Conservation (phyloP, 2,113 vertebrate genomes). For the Cichladusa arquata region DNA sequence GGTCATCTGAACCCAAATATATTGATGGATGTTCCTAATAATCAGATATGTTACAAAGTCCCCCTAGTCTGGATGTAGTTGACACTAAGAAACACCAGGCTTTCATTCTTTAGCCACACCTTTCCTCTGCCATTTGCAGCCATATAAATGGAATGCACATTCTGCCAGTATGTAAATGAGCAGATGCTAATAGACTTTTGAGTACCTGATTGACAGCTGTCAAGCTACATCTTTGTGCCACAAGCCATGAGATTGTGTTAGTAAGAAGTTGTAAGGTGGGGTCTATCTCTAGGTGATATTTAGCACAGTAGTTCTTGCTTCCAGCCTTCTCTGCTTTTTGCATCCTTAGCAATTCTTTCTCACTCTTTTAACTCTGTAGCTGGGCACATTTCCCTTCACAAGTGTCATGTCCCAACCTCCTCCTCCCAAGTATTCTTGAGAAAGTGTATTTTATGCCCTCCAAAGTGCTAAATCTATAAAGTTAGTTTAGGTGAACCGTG, state of each 20-base stretch:
- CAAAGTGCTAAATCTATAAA: not conserved
- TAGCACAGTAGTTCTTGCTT: not conserved
- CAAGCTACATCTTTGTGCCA: not conserved
- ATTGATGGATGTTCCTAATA: not conserved
- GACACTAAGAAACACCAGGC: not conserved
- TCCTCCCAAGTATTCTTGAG: not conserved
- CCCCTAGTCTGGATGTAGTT: not conserved
- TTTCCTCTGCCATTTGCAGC: not conserved
- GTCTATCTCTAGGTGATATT: not conserved
- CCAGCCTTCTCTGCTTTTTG: not conserved
- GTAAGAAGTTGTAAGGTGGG: not conserved
- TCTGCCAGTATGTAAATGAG: not conserved
- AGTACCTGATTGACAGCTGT: not conserved
- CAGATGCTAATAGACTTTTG: not conserved
- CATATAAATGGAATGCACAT: accelerated
- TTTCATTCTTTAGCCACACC: not conserved
- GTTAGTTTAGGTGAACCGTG: not conserved
- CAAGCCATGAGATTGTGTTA: not conserved
- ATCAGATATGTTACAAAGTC: not conserved
- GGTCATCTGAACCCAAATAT: not conserved
- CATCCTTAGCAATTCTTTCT: not conserved
- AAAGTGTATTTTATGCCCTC: not conserved
- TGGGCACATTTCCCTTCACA: not conserved
- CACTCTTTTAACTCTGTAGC: not conserved
- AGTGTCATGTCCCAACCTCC: not conserved